Base-by-base conservation (phyloP, 2,888 invertebrate genomes). In the Ornithoptera alexandrae region DNA sequence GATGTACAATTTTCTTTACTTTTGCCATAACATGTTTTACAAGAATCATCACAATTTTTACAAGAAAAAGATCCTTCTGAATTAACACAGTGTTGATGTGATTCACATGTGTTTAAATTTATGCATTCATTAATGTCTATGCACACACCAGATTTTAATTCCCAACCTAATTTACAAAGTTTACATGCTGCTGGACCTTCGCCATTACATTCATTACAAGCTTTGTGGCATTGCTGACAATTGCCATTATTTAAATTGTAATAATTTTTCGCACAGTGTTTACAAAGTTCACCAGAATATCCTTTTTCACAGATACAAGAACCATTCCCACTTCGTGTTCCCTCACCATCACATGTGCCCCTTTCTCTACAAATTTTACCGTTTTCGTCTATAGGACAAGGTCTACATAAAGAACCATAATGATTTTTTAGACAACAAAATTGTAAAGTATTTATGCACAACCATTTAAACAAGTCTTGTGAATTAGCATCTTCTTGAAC, bases 311-410 rank as follows among this genome's bases (percentile, higher is more conserved):
- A 99, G 62, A 94, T 90, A 86, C 99, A 99, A 78, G 95, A 94
- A 0, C 99, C 99, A 85, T 96, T 97, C 5, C 99, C 99, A 84
- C 96, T 96, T 50, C 99, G 93, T 0, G 98, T 98, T 0, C 98
- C 98, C 67, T 95, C 95, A n/a, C 99, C 99, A 76, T 94, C 89
- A 80, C 94, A 94, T 79, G 93, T 94, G 17, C 98, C 98, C 88
- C 96, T 96, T 36, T 95, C 96, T 78, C 91, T 94, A 84, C 99
- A 99, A 70, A 97, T 92, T 73, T 94, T 93, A 74, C 94, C 94
- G 63, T 85, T 77, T 18, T 73, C 78, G 72, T 82, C 82, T 62
- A 78, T 64, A 15, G 95, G 95, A 84, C 99, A 99, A 0, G 95
- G 94, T 10, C 85, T 84, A 85, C 99, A 99, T 2, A 94, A 88